Percentiles rank a stretch among this genome's conserved stretches.
Evolutionary conservation across 2,888 invertebrate genomes (phyloP).

Genomic region (Nasonia oneida): DNA sequence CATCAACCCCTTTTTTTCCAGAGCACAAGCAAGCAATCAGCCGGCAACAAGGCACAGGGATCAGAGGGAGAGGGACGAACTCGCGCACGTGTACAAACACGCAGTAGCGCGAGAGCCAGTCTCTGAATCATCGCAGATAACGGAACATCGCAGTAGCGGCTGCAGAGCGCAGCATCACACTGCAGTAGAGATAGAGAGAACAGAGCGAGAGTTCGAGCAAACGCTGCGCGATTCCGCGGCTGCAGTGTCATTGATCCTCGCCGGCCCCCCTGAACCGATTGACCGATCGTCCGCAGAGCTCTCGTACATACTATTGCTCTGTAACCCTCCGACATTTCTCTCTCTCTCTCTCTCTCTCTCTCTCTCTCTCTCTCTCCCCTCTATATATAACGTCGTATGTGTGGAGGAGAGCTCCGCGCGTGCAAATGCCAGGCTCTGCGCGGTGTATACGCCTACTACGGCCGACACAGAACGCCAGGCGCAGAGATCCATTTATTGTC

Average conservation of each 20-base stretch:
- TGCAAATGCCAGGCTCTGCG: neutral
- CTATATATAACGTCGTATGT: neutral
- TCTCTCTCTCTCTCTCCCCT: neutral
- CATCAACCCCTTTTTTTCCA: neutral
- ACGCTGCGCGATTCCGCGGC: constrained; percentile 3
- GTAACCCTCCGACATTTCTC: neutral
- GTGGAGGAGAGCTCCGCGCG: neutral
- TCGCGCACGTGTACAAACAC: neutral
- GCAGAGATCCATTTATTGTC: constrained; percentile 56
- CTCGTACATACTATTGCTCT: neutral
- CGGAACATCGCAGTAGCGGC: neutral
- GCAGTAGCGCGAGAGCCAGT: neutral
- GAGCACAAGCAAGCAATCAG: neutral
- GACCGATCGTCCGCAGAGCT: neutral
- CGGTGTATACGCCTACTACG: neutral
- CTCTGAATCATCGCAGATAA: constrained; percentile 21
- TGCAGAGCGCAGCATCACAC: neutral
- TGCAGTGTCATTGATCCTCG: constrained; percentile 36
- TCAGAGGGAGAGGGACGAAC: neutral
- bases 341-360: neutral
- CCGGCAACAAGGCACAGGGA: neutral
- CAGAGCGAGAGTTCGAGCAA: neutral
- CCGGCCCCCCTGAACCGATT: constrained; percentile 1
- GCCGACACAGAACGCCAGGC: constrained; percentile 24
- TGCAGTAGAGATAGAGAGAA: neutral